Evolutionary conservation across 2,888 invertebrate species (phyloP).

Genomic region (Diplazon laetatorius): DNA sequence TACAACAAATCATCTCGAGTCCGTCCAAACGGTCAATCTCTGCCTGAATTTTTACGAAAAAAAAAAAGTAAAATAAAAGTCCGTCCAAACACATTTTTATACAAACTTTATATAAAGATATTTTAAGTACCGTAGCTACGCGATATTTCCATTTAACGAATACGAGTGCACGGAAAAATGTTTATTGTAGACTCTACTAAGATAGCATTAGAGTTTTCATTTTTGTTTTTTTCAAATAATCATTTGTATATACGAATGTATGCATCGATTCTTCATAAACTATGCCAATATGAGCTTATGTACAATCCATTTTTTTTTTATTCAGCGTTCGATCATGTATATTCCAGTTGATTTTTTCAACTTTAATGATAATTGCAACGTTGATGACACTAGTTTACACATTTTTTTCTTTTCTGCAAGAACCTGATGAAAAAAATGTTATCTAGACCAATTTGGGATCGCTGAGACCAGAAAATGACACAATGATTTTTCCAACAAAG

Average conservation of each 20-base stretch:
- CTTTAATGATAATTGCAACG: too few relatives aligned
- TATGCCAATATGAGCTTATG: constrained; percentile 69
- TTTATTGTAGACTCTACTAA: too few relatives aligned
- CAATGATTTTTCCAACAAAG: too few relatives aligned
- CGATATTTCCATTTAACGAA: neutral
- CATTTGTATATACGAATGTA: constrained; percentile 18
- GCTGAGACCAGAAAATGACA: too few relatives aligned
- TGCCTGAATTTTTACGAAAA: constrained; percentile 26
- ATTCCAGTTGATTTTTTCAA: constrained; percentile 64
- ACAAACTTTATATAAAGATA: too few relatives aligned
- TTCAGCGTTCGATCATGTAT: constrained; percentile 47
- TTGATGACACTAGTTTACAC: too few relatives aligned
- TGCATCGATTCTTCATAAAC: constrained; percentile 52
- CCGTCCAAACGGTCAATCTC: too few relatives aligned
- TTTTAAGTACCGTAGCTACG: neutral
- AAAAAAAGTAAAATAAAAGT: neutral
- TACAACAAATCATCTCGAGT: constrained; percentile 25
- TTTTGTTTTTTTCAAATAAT: neutral
- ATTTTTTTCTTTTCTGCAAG: too few relatives aligned
- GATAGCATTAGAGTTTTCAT: neutral
- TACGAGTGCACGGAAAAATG: too few relatives aligned
- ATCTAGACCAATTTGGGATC: too few relatives aligned
- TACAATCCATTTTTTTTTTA: constrained; percentile 66
- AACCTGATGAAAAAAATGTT: too few relatives aligned
- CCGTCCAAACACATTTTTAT: constrained; percentile 37